These are phyloP conservation scores for Drosophila affinis DNA, from an alignment of 2,888 invertebrate genomes.

Conservation along the genomic window DNA sequence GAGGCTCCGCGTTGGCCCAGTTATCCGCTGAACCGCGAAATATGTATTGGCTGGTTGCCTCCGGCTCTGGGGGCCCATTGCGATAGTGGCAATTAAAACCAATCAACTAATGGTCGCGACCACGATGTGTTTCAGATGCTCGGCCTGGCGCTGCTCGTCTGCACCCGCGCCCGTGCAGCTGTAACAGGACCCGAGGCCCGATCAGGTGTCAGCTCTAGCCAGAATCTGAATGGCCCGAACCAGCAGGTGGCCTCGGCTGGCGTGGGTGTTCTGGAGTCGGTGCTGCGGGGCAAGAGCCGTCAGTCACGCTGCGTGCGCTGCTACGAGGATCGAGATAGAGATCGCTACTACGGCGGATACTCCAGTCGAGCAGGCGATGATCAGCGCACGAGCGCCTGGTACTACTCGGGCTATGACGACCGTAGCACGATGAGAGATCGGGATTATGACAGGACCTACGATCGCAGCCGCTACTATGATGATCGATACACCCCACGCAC, in stretches of 20 bases:
- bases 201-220: conserved; percentile 4
- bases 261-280: conserved; percentile 64
- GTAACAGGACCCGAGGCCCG: conserved; percentile 59
- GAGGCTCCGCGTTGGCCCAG: conserved; percentile 70
- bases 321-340: conserved; percentile 78
- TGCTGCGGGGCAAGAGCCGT: conserved; percentile 71
- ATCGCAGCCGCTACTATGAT: conserved; percentile 59
- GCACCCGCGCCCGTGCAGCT: conserved; percentile 52
- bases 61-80: conserved; percentile 23
- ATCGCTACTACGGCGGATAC: conserved; percentile 58
- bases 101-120: conserved; percentile 63
- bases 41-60: conserved; percentile 45
- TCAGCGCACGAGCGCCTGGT: conserved; percentile 72
- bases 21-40: conserved; percentile 71
- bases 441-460: conserved; percentile 73
- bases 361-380: conserved; percentile 77
- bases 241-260: conserved; percentile 46
- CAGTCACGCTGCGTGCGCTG: conserved; percentile 83
- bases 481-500: conserved; percentile 74
- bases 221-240: conserved; percentile 12
- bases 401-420: conserved; percentile 81
- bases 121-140: conserved; percentile 10
- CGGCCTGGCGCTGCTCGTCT: conserved; percentile 46
- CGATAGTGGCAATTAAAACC: conserved; percentile 47
- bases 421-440: conserved; percentile 67